Conservation (phyloP, 2,113 vertebrate genomes). For the Callospermophilus lateralis region DNA sequence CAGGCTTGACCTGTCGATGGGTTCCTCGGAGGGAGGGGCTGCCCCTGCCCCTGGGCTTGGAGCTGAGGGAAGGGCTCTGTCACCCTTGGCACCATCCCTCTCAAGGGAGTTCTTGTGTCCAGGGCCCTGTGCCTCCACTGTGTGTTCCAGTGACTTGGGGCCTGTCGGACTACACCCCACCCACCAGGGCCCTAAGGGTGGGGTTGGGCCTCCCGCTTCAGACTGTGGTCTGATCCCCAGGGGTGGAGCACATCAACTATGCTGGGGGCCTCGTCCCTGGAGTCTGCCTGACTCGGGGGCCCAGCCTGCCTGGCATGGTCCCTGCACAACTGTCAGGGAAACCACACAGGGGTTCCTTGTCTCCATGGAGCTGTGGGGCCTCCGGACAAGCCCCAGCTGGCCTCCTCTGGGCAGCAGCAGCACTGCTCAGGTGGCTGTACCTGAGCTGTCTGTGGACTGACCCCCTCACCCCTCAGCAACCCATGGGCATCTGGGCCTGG, state of each 20-base stretch:
- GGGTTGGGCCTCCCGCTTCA: too few species aligned
- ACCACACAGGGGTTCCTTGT: not conserved
- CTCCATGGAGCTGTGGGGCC: not conserved
- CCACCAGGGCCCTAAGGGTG: not conserved
- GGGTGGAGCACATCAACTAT: not conserved
- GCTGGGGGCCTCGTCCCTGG: not conserved
- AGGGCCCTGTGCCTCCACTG: not conserved
- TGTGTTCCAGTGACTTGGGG: not conserved
- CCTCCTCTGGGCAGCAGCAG: too few species aligned
- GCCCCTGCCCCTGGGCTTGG: too few species aligned
- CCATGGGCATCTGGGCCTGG: not conserved
- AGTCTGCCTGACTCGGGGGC: not conserved
- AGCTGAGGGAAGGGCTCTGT: not conserved
- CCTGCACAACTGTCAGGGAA: too few species aligned
- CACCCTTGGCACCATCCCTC: not conserved
- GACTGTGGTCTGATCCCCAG: not conserved
- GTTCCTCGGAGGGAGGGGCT: not conserved
- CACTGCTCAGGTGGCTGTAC: not conserved
- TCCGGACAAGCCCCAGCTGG: not conserved
- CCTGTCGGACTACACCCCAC: not conserved
- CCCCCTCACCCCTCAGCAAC: too few species aligned
- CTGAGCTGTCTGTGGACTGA: not conserved
- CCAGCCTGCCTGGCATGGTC: rapidly evolving
- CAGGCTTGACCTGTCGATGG: rapidly evolving
- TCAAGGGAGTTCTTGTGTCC: not conserved